These are phyloP conservation scores for Drosophila mettleri DNA, from an alignment of 2,888 invertebrate genomes.

Conservation along the genomic window DNA sequence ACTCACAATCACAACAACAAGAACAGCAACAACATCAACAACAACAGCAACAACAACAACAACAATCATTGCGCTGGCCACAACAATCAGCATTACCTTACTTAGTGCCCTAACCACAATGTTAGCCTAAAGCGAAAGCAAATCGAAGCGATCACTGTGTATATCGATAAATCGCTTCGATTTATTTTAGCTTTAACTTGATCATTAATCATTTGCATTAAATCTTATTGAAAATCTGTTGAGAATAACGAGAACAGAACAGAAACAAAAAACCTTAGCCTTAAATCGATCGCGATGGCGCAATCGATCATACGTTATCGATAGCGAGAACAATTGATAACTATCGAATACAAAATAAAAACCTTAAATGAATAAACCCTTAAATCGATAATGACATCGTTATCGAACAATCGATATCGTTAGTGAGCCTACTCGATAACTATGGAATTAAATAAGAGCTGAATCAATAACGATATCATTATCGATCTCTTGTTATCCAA, in stretches of 20 bases:
- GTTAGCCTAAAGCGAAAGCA: conserved; percentile 75
- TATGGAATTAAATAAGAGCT: neutral
- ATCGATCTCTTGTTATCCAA: neutral
- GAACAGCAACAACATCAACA: conserved; percentile 74
- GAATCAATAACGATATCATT: neutral
- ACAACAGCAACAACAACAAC: conserved; percentile 73
- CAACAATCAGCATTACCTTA: conserved; percentile 83
- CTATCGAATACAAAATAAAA: conserved; percentile 3
- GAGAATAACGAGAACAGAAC: conserved; percentile 10
- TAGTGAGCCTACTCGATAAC: conserved; percentile 10
- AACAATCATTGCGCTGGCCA: conserved; percentile 81
- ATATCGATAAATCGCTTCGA: conserved; percentile 18
- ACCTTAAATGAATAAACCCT: conserved; percentile 24
- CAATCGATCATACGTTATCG: conserved; percentile 24
- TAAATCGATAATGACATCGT: neutral
- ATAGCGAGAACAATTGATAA: conserved; percentile 17
- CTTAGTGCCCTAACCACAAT: conserved; percentile 83
- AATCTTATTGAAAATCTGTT: conserved; percentile 26
- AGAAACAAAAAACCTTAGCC: conserved; percentile 22
- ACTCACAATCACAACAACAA: conserved; percentile 75
- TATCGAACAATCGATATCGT: conserved; percentile 19
- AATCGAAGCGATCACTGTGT: conserved; percentile 12
- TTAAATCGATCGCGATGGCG: conserved; percentile 21
- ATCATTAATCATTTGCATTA: conserved; percentile 36
- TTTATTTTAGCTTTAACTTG: conserved; percentile 7